Evolutionary conservation across 2,113 vertebrate genomes (phyloP).

Genomic region (Pituophis catenifer): DNA sequence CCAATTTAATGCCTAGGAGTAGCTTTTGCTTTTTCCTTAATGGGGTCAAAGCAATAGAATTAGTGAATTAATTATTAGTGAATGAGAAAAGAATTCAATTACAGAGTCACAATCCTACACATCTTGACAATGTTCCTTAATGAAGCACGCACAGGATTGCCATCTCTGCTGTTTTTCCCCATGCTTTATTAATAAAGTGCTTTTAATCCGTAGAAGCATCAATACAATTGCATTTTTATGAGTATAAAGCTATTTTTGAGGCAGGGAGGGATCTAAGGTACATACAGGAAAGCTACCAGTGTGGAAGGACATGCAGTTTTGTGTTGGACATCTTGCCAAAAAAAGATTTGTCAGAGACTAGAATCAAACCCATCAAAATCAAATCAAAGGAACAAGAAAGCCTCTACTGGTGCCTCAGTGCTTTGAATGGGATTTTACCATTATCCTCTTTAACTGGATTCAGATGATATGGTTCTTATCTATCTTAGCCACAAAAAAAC

Average conservation of each 20-base stretch:
- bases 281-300: slow-evolving; percentile 49
- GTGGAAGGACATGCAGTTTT: neutral
- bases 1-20: neutral
- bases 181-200: slow-evolving; percentile 38
- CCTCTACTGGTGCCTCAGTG: neutral
- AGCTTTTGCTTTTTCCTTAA: neutral
- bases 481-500: neutral
- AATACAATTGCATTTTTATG: slow-evolving; percentile 50
- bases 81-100: neutral
- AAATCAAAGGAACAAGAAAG: neutral
- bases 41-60: neutral
- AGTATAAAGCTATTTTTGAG: slow-evolving; percentile 31
- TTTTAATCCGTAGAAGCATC: slow-evolving; percentile 32
- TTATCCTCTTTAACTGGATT: neutral
- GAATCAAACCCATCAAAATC: neutral
- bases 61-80: neutral
- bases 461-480: neutral
- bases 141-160: neutral
- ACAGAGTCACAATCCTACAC: neutral
- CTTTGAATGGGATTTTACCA: neutral
- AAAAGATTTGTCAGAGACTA: neutral
- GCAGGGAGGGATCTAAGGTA: slow-evolving; percentile 8
- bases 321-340: neutral
- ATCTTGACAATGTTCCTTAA: neutral
- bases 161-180: neutral